A percentile compares a stretch with the other conserved stretches of the same genome.
These are phyloP conservation scores for Falco concolor DNA, from an alignment of 2,797 vertebrate genomes.

Conservation along the genomic window DNA sequence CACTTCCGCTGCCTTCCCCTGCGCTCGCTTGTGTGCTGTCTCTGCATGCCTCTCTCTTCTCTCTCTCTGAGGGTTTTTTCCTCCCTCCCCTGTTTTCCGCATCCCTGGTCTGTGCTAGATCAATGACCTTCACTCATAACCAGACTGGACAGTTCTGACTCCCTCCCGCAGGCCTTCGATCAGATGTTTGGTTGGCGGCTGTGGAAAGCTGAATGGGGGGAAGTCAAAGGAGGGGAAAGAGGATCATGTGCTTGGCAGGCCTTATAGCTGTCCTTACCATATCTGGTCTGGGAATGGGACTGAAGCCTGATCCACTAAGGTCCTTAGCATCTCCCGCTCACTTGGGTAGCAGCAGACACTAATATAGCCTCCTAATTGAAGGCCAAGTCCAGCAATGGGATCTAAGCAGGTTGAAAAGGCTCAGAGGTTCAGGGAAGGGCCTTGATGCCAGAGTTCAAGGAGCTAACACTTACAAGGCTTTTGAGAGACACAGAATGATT, in stretches of 20 bases:
- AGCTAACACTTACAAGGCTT: neutral
- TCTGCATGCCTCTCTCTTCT: neutral
- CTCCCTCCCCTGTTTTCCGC: conserved; percentile 55
- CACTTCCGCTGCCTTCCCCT: conserved; percentile 39
- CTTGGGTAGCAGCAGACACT: fast-evolving
- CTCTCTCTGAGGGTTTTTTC: conserved; percentile 32
- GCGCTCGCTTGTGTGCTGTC: neutral
- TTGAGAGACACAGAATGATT: neutral
- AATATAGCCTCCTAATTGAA: neutral
- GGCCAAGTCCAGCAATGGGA: neutral
- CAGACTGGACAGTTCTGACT: conserved; percentile 77
- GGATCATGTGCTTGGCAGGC: neutral
- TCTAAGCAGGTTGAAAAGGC: neutral
- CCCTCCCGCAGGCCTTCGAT: conserved; percentile 72
- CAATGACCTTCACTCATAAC: conserved; percentile 77
- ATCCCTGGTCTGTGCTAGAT: conserved; percentile 72
- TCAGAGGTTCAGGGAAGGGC: neutral
- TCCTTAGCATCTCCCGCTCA: neutral
- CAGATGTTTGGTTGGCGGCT: conserved; percentile 66
- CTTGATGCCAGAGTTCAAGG: neutral
- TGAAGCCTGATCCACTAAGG: neutral
- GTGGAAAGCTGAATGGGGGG: conserved; percentile 15
- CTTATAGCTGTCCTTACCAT: neutral
- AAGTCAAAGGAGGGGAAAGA: neutral
- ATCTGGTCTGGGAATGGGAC: neutral